A percentile compares a stretch with the other conserved stretches of the same genome.
Conservation (phyloP, 2,113 vertebrate species). For the Aix galericulata region DNA sequence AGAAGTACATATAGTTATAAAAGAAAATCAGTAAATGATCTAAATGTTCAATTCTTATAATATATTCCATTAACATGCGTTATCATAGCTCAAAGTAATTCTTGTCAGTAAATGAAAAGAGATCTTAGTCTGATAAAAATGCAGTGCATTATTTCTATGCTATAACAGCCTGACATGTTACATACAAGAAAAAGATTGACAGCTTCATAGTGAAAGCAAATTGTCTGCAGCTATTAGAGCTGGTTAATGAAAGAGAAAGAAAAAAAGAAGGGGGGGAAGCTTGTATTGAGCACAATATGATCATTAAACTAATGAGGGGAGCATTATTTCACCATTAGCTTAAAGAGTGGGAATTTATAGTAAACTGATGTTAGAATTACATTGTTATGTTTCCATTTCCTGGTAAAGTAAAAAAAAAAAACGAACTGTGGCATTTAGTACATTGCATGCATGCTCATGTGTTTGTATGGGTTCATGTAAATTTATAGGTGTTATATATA, state of each 20-base stretch:
- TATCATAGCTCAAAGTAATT: not conserved
- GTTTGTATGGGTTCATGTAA: fast-evolving
- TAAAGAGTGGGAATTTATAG: constrained; percentile 59
- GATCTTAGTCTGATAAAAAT: not conserved
- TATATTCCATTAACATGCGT: not conserved
- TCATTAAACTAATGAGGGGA: constrained; percentile 64
- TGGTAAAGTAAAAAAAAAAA: not conserved
- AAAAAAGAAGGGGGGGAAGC: not conserved
- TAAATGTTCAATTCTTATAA: not conserved
- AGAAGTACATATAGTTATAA: not conserved
- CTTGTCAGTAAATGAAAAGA: constrained; percentile 10
- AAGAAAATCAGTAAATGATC: not conserved
- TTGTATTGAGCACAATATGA: constrained; percentile 2
- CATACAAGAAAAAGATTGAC: constrained; percentile 17
- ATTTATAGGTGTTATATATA: not conserved
- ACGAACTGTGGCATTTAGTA: not conserved
- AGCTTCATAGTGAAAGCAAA: constrained; percentile 22
- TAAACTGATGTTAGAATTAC: constrained; percentile 6
- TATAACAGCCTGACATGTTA: not conserved
- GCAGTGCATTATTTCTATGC: not conserved
- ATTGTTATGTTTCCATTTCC: not conserved
- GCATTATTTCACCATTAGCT: constrained; percentile 52
- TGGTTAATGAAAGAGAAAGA: constrained; percentile 47
- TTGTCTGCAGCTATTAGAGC: constrained; percentile 17
- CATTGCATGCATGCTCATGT: not conserved